Conservation (phyloP, 2,113 vertebrate species). For the Xiphorhynchus elegans region DNA sequence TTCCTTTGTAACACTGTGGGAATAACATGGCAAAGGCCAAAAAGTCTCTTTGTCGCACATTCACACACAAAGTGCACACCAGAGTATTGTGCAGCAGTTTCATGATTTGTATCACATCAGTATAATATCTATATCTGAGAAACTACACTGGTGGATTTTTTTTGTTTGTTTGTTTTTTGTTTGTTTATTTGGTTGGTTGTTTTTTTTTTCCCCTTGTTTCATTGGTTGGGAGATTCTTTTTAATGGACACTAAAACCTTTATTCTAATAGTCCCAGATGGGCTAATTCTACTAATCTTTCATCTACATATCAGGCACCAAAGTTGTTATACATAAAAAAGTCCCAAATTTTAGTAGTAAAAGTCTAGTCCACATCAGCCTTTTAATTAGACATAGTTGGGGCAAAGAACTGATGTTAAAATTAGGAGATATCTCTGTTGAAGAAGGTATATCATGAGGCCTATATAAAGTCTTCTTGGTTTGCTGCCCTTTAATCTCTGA, state of each 20-base stretch:
- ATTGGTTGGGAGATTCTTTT: not conserved
- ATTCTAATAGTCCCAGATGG: not conserved
- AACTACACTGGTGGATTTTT: fast-evolving
- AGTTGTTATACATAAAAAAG: not conserved
- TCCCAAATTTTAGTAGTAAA: not conserved
- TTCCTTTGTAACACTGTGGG: not conserved
- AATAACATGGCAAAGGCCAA: not conserved
- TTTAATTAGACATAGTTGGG: not conserved
- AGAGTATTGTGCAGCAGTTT: not conserved
- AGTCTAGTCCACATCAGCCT: not conserved
- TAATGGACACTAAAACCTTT: not conserved
- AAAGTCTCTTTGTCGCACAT: not conserved
- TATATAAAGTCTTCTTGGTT: not conserved
- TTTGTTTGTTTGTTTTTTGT: too few species aligned
- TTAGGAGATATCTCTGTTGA: not conserved
- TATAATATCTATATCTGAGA: not conserved
- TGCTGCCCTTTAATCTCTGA: not conserved
- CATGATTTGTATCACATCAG: not conserved
- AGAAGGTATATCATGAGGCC: not conserved
- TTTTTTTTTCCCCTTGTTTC: not conserved
- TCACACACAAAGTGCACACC: not conserved
- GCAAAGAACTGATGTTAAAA: not conserved
- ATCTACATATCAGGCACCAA: not conserved
- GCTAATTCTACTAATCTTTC: not conserved
- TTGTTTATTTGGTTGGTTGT: too few species aligned